A percentile compares a stretch with the other conserved stretches of the same genome.
Conservation (phyloP, 2,797 vertebrate genomes). For the Typhlichthys subterraneus region DNA sequence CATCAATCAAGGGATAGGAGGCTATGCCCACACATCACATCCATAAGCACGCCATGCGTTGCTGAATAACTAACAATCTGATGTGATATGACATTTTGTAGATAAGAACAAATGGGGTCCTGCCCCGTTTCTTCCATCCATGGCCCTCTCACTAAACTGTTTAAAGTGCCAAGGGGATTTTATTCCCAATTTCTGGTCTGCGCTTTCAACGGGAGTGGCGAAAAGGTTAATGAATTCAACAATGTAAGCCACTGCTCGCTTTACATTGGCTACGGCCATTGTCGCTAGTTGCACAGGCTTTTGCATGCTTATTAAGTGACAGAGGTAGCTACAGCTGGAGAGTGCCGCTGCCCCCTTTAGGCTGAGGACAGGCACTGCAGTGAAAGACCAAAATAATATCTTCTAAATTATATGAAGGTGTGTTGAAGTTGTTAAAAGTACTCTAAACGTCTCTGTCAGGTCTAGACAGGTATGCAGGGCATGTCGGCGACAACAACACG, state of each 20-base stretch:
- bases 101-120: slow-evolving; percentile 73
- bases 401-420: no score
- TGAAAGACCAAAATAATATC: not conserved
- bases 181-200: slow-evolving; percentile 59
- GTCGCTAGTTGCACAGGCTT: slow-evolving; percentile 30
- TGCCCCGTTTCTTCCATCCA: slow-evolving; percentile 31
- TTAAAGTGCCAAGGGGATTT: slow-evolving; percentile 54
- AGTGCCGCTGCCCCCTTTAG: slow-evolving; percentile 74
- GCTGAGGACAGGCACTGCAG: slow-evolving; percentile 37
- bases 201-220: slow-evolving; percentile 63
- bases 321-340: slow-evolving; percentile 23
- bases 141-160: slow-evolving; percentile 54
- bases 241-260: slow-evolving; percentile 57
- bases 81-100: slow-evolving; percentile 78
- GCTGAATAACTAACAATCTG: slow-evolving; percentile 79
- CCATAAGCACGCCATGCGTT: slow-evolving; percentile 54
- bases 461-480: not conserved
- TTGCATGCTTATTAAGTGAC: slow-evolving; percentile 62
- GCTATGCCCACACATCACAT: slow-evolving; percentile 35
- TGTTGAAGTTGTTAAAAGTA: no score
- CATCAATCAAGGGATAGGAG: slow-evolving; percentile 33
- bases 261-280: slow-evolving; percentile 62
- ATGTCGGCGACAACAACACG: not conserved
- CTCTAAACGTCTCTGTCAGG: not conserved
- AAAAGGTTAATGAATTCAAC: slow-evolving; percentile 83